Evolutionary conservation across 1,140 invertebrate species (phyloP).

Genomic region (Nasonia giraulti): DNA sequence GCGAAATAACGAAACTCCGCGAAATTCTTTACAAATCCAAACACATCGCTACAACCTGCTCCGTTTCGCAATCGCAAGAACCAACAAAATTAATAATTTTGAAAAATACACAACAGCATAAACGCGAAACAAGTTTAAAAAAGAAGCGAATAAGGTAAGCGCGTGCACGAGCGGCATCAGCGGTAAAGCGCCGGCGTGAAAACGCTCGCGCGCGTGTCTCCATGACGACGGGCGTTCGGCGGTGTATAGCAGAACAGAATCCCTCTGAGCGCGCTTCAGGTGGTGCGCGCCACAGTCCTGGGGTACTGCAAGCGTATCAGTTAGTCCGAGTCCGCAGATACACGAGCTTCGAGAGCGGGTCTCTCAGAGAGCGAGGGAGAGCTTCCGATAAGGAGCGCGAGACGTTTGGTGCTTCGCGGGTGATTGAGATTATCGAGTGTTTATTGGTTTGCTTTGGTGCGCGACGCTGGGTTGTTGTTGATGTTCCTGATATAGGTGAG

Average conservation of each 20-base stretch:
- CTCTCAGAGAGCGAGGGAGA: not conserved
- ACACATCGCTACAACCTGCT: no score
- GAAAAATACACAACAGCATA: not conserved
- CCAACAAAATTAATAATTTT: not conserved
- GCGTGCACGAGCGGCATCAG: conserved; percentile 34
- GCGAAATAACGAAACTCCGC: no score
- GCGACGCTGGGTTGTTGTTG: not conserved
- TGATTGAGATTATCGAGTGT: not conserved
- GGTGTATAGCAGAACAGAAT: conserved; percentile 41
- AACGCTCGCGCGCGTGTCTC: conserved; percentile 57
- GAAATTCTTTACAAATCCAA: no score
- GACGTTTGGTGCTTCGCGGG: not conserved
- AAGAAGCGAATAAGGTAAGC: conserved; percentile 14
- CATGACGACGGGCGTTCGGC: conserved; percentile 59
- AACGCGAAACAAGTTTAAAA: not conserved
- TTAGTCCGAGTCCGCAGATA: conserved; percentile 35
- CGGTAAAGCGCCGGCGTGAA: conserved; percentile 20
- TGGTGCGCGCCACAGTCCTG: conserved; percentile 46
- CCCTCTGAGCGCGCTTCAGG: conserved; percentile 50
- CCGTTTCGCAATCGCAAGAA: not conserved
- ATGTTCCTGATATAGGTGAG: not conserved
- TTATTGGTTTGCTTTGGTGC: not conserved
- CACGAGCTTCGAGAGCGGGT: conserved; percentile 18
- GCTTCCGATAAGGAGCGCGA: not conserved
- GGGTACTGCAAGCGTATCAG: conserved; percentile 10